Conservation (phyloP, 2,888 invertebrate genomes). For the Spisula subtruncata region DNA sequence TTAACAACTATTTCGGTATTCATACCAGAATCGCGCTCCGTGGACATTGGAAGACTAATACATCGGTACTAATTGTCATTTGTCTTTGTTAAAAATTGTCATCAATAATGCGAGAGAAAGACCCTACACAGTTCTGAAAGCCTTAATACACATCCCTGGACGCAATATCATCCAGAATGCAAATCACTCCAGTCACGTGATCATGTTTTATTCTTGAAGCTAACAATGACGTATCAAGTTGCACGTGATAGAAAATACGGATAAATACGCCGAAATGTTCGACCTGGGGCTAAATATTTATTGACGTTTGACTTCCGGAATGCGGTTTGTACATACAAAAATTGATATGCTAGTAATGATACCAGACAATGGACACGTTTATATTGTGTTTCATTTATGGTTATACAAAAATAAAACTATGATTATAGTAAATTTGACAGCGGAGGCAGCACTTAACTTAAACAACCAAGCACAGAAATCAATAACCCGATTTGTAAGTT, state of each 20-base stretch:
- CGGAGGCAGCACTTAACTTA: too few species aligned
- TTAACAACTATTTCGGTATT: too few species aligned
- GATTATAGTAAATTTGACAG: too few species aligned
- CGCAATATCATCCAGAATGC: neutral
- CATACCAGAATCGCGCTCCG: neutral
- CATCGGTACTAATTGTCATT: neutral
- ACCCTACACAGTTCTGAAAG: neutral
- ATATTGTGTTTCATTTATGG: too few species aligned
- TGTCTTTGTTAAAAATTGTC: conserved; percentile 11
- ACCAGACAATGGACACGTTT: too few species aligned
- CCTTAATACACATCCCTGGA: neutral
- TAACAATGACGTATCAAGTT: neutral
- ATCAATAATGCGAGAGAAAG: neutral
- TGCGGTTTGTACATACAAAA: neutral
- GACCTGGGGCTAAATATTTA: neutral
- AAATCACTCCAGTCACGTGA: neutral
- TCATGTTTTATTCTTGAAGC: neutral
- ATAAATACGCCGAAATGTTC: neutral
- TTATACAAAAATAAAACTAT: too few species aligned
- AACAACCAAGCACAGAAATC: too few species aligned
- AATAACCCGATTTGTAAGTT: too few species aligned
- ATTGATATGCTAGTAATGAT: neutral
- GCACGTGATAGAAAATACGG: neutral
- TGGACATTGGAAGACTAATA: neutral
- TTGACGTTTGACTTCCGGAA: neutral